Evolutionary conservation across 2,888 invertebrate genomes (phyloP), one percentile per base, ranked within the genome.

Genomic region (Cantharis rustica): DNA sequence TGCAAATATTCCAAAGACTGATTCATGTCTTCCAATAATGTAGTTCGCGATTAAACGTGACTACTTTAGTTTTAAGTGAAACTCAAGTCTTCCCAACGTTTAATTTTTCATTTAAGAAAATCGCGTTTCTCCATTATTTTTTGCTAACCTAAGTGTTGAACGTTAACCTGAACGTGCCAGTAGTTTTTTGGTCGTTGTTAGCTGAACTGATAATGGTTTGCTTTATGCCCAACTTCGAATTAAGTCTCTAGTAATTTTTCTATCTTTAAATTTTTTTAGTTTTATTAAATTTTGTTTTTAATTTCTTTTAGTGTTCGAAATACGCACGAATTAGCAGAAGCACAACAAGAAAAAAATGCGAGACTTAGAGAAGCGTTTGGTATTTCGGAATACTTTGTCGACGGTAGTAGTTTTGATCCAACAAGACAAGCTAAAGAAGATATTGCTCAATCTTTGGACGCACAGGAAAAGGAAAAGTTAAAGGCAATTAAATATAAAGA

Each of bases 291-390:
- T n/a, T 47, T n/a, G n/a, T 47, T 47, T 47, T 31, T 13, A 13
- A 31, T 31, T 27, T 72, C n/a, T 87, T 88, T 11, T 90, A 97
- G 97, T 89, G 96, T 96, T 79, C 95, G 95, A 79, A 98, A 98
- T 87, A 98, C 97, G 68, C 98, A 99, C 90, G 96, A 98, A 88
- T 93, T 97, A 80, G 98, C 98, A 0, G 97, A 97, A 88, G 98
- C 98, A 20, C 98, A 98, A 87, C 95, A 96, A 85, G 96, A 96
- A 88, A 98, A 98, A 89, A 98, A 98, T 91, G 96, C 96, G 2
- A 93, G 95, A 75, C 90, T 98, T 78, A 93, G 97, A 73, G 96
- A 96, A 87, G 98, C 98, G 5, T 98, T 98, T 88, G 98, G 98
- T 75, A 96, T 99, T 83, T 95, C 96, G 26, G 95, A 96, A 83